Conservation (phyloP, 2,113 vertebrate species). For the Parotia lawesii region DNA sequence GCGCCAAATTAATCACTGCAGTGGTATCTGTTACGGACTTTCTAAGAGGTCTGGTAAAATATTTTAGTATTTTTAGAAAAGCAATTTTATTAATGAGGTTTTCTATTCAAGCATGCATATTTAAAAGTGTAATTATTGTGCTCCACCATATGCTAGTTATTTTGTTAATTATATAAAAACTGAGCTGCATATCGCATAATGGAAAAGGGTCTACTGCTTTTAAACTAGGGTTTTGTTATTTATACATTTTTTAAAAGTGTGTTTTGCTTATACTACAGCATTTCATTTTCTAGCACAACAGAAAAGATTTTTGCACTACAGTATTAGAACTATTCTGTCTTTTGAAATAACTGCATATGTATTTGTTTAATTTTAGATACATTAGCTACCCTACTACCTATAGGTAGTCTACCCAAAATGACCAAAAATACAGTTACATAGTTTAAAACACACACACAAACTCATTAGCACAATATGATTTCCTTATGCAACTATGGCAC, state of each 20-base stretch:
- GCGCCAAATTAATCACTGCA: background rate
- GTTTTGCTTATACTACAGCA: background rate
- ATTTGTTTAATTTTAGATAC: background rate
- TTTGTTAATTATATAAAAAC: conserved; percentile 5
- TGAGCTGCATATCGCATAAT: background rate
- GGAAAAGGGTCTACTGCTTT: background rate
- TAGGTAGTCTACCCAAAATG: background rate
- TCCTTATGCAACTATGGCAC: background rate
- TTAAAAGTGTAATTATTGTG: background rate
- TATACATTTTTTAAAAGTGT: background rate
- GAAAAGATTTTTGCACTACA: background rate
- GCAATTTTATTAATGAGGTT: background rate
- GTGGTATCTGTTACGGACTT: background rate
- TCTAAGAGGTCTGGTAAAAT: background rate
- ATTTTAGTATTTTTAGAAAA: background rate
- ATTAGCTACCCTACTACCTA: background rate
- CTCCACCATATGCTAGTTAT: background rate
- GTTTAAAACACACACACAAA: background rate
- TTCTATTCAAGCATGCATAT: background rate
- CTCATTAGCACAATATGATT: background rate
- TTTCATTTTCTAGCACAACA: background rate
- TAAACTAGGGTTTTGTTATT: background rate
- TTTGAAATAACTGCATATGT: background rate
- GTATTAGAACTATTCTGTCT: background rate
- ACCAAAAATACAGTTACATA: background rate